A percentile compares a stretch with the other conserved stretches of the same genome.
phyloP scores from a whole-genome alignment of 2,888 invertebrate genomes.

The Trachelus troglodyta region DNA sequence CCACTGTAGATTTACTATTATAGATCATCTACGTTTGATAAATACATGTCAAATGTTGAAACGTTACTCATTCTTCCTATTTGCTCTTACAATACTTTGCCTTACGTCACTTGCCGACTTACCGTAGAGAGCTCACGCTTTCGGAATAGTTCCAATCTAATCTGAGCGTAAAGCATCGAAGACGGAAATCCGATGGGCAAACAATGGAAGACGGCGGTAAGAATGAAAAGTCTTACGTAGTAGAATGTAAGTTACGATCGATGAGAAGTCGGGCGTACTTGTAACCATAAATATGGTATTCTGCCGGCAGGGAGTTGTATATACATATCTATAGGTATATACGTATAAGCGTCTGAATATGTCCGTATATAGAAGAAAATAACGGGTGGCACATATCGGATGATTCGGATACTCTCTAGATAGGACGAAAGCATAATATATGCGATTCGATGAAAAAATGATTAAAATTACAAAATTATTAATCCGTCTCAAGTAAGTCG shows the following conservation, averaged over 20 bases:
- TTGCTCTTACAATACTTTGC: neutral
- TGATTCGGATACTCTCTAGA: neutral
- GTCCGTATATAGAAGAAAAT: neutral
- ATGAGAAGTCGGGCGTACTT: constrained; percentile 4
- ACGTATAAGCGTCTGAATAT: neutral
- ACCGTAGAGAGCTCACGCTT: neutral
- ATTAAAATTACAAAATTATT: neutral
- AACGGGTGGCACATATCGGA: neutral
- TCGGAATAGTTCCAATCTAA: neutral
- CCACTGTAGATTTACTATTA: neutral
- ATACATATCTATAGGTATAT: neutral
- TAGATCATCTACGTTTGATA: neutral
- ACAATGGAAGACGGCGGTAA: constrained; percentile 2
- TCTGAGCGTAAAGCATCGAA: neutral
- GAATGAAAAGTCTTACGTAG: constrained; percentile 5
- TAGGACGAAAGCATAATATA: neutral
- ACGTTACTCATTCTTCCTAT: neutral
- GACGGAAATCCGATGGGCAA: constrained; percentile 5
- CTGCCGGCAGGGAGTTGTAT: neutral
- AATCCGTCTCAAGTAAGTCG: neutral
- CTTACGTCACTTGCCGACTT: neutral
- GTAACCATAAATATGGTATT: constrained; percentile 5
- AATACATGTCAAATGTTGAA: neutral
- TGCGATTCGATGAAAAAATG: neutral
- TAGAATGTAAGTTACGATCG: constrained; percentile 1